These are phyloP conservation scores for Drosophila nebulosa DNA, from an alignment of 1,140 invertebrate genomes.

Conservation along the genomic window DNA sequence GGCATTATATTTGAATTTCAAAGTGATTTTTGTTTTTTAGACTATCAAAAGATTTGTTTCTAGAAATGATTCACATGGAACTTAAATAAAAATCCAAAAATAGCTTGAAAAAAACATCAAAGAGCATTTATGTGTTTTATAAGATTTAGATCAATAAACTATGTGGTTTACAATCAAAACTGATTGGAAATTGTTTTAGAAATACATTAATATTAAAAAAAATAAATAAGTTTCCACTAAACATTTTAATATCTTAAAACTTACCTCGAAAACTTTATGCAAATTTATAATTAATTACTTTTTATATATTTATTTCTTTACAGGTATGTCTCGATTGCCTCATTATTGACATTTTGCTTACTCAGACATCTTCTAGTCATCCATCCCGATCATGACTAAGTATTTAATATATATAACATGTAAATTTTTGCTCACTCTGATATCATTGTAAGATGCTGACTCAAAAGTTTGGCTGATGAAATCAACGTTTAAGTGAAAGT, in stretches of 20 bases:
- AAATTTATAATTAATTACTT: background rate
- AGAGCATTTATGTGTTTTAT: background rate
- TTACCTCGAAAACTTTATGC: background rate
- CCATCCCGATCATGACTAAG: conserved; percentile 36
- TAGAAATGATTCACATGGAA: too few relatives aligned
- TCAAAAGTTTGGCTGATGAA: conserved; percentile 32
- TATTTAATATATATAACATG: conserved; percentile 14
- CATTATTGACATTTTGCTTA: conserved; percentile 19
- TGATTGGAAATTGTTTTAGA: background rate
- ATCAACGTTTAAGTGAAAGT: conserved; percentile 7
- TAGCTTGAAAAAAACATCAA: background rate
- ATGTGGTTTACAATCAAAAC: too few relatives aligned
- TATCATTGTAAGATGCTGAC: conserved; percentile 51
- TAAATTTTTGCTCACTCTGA: conserved; percentile 23
- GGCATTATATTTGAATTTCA: too few relatives aligned
- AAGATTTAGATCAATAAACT: background rate
- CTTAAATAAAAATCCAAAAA: background rate
- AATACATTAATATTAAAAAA: background rate
- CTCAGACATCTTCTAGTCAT: conserved; percentile 36
- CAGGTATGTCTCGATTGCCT: conserved; percentile 59
- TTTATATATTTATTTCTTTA: conserved; percentile 29
- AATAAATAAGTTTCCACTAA: background rate
- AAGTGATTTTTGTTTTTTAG: background rate
- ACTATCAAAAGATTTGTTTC: too few relatives aligned
- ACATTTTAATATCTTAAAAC: background rate